Evolutionary conservation across 92 coral and sea anemone species (phyloP), one percentile per base, ranked within the genome.

Genomic region (Porites cylindrica): DNA sequence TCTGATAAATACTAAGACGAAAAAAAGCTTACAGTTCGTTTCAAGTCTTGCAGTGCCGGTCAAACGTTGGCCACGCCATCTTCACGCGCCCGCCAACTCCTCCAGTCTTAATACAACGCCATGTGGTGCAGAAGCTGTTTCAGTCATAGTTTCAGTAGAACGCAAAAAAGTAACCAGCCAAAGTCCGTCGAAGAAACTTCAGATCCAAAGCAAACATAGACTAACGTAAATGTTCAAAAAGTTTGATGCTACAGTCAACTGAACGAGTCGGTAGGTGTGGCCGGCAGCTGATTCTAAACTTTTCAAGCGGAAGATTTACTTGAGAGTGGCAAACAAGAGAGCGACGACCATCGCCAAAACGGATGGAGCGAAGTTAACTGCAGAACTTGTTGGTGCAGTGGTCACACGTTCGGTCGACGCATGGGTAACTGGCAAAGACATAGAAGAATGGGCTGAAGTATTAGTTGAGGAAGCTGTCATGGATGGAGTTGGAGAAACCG

Each of bases 241-340:
- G 70, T 69, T 56, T 23, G 66, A 70, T 62, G 58, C 20, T 26
- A 29, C 29, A 70, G 58, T 51, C 58, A 81, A 81, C 85, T 54
- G 3, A 82, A 82, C 69, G 32, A 1, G n/a, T 58, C 50, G 21
- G 77, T 24, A 70, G 86, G 86, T 82, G 86, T 54, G 86, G 86
- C 78, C 77, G 78, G 78, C 56, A 81, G 70, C 77, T 58, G 20
- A 38, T 23, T 70, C 14, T n/a, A 10, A 21, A 19, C 61, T 52
- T 14, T n/a, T 7, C 11, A 6, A 5, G 21, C 43, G 5, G 47
- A 51, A 59, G 50, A 73, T 75, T 86, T 90, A 90, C 83, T 64
- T 74, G 64, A 90, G 70, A 74, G 78, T 56, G 38, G 91, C 91
- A 47, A 86, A 21, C 26, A 87, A 54, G 87, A 73, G 6, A 23